Evolutionary conservation across 2,113 vertebrate species (phyloP).

Genomic region (Neolamprologus ventralis): DNA sequence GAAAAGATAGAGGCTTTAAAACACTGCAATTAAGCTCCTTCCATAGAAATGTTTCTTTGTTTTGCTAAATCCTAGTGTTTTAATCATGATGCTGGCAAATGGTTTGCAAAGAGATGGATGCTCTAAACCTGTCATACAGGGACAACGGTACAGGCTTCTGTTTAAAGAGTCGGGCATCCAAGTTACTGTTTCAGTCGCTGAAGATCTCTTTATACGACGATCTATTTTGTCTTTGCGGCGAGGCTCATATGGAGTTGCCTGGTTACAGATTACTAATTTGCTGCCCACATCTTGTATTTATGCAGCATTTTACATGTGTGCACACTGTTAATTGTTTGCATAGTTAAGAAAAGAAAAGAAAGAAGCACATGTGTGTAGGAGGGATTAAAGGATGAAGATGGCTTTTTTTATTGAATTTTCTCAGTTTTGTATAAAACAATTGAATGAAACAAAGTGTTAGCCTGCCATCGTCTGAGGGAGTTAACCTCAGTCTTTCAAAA

Average conservation of each 20-base stretch:
- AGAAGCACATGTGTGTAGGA: neutral
- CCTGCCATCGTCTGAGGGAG: neutral
- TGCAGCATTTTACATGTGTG: neutral
- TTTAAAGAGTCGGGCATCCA: neutral
- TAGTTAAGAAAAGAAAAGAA: neutral
- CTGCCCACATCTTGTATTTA: neutral
- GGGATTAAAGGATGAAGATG: neutral
- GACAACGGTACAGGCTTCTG: neutral
- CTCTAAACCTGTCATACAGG: neutral
- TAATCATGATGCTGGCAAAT: neutral
- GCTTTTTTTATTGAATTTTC: neutral
- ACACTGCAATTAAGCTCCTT: neutral
- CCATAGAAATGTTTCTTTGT: neutral
- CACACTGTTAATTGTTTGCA: neutral
- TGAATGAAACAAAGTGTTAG: neutral
- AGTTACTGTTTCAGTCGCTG: neutral
- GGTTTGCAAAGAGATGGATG: neutral
- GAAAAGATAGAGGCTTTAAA: neutral
- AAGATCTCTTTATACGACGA: neutral
- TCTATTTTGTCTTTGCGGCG: neutral
- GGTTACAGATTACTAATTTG: neutral
- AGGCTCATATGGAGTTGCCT: neutral
- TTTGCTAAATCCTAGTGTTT: neutral
- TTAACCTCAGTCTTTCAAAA: neutral
- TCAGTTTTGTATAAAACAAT: neutral